phyloP scores from a whole-genome alignment of 1,140 invertebrate genomes.

The Mizuhopecten yessoensis region DNA sequence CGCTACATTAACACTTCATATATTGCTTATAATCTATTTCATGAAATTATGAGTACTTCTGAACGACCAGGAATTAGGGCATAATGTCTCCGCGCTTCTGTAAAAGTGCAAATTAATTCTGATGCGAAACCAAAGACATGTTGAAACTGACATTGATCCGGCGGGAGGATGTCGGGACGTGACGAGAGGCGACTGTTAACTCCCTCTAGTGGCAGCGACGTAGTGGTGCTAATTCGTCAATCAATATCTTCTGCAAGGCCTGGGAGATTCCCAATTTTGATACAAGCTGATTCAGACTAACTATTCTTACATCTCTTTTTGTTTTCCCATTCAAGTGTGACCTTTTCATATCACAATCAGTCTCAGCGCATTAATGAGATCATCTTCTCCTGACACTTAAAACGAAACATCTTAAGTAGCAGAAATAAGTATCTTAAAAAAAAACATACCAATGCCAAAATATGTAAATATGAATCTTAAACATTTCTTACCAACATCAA shows the following conservation, averaged over 20 bases:
- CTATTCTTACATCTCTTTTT: not conserved
- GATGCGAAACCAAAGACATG: slow-evolving; percentile 11
- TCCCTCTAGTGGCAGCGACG: not conserved
- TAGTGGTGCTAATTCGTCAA: not conserved
- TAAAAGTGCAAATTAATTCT: slow-evolving; percentile 3
- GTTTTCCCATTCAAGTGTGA: too few species aligned
- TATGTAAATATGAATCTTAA: too few species aligned
- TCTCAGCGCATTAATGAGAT: too few species aligned
- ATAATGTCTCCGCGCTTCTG: not conserved
- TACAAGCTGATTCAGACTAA: not conserved
- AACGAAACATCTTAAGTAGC: too few species aligned
- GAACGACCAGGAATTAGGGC: not conserved
- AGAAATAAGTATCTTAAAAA: too few species aligned
- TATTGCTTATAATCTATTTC: not conserved
- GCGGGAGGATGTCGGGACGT: not conserved
- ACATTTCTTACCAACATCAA: too few species aligned
- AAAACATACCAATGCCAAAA: too few species aligned
- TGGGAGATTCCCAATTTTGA: not conserved
- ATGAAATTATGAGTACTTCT: slow-evolving; percentile 26
- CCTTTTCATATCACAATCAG: too few species aligned
- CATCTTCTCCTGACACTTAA: too few species aligned
- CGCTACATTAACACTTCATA: not conserved
- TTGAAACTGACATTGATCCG: not conserved
- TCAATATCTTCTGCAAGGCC: not conserved
- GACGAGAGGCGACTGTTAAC: not conserved